Conservation (phyloP, 2,113 vertebrate genomes). For the rabbit (Oryctolagus cuniculus) region DNA sequence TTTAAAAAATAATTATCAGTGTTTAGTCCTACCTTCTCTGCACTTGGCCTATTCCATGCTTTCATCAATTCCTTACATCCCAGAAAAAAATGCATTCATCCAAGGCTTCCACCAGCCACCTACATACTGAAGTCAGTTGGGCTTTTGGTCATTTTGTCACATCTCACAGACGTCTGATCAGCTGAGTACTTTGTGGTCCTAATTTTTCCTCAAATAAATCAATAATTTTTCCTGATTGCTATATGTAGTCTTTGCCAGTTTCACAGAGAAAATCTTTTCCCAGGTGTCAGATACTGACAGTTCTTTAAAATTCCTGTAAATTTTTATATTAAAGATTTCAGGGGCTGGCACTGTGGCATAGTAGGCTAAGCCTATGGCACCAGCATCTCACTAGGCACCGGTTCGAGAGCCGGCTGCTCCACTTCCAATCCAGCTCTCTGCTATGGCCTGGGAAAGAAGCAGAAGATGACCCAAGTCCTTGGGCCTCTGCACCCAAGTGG, state of each 20-base stretch:
- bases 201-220: not conserved
- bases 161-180: not conserved
- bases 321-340: not conserved
- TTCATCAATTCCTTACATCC: not conserved
- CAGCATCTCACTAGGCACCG: too few relatives aligned
- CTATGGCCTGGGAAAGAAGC: too few relatives aligned
- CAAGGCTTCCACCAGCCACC: not conserved
- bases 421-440: too few relatives aligned
- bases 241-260: not conserved
- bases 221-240: not conserved
- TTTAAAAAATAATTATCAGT: not conserved
- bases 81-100: not conserved
- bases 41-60: not conserved
- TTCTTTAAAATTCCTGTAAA: not conserved
- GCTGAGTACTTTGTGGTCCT: not conserved
- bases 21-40: not conserved
- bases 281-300: not conserved
- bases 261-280: not conserved
- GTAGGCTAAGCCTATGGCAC: too few relatives aligned
- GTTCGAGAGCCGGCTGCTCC: too few relatives aligned
- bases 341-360: too few relatives aligned
- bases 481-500: too few relatives aligned
- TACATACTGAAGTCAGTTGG: not conserved
- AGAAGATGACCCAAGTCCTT: too few relatives aligned
- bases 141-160: not conserved